phyloP scores from a whole-genome alignment of 2,113 vertebrate genomes.

The Paracanthobrama guichenoti region DNA sequence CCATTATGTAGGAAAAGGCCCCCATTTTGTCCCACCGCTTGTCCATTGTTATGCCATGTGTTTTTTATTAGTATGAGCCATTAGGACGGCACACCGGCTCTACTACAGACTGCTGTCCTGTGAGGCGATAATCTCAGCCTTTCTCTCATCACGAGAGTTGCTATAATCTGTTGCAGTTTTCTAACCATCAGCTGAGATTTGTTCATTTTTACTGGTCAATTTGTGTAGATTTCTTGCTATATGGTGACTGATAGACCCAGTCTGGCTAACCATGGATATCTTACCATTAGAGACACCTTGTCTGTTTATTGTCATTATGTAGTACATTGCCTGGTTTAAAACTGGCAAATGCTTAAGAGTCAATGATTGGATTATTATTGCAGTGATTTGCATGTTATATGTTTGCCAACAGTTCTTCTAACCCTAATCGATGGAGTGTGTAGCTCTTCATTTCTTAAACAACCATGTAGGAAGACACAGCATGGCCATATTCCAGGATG shows the following conservation, averaged over 20 bases:
- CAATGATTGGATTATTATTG: too few relatives aligned
- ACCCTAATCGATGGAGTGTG: too few relatives aligned
- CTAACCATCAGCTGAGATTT: neutral
- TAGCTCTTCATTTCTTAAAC: too few relatives aligned
- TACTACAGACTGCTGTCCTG: neutral
- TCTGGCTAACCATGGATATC: neutral
- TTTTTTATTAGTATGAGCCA: slow-evolving; percentile 42
- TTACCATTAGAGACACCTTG: neutral
- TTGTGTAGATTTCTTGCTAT: neutral
- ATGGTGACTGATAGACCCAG: neutral
- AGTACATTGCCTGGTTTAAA: neutral
- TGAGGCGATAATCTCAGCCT: neutral
- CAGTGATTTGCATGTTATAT: too few relatives aligned
- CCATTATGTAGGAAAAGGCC: slow-evolving; percentile 7
- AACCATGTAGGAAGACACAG: too few relatives aligned
- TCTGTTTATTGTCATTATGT: neutral
- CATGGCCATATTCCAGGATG: too few relatives aligned
- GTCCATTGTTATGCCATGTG: slow-evolving; percentile 44
- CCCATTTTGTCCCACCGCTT: slow-evolving; percentile 38
- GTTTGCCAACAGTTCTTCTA: too few relatives aligned
- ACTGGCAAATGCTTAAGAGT: too few relatives aligned
- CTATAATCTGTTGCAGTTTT: neutral
- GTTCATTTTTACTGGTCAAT: neutral
- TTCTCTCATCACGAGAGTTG: neutral
- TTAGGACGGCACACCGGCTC: slow-evolving; percentile 12